Evolutionary conservation across 2,113 vertebrate species (phyloP).

Genomic region (Leptobrachium ailaonicum): DNA sequence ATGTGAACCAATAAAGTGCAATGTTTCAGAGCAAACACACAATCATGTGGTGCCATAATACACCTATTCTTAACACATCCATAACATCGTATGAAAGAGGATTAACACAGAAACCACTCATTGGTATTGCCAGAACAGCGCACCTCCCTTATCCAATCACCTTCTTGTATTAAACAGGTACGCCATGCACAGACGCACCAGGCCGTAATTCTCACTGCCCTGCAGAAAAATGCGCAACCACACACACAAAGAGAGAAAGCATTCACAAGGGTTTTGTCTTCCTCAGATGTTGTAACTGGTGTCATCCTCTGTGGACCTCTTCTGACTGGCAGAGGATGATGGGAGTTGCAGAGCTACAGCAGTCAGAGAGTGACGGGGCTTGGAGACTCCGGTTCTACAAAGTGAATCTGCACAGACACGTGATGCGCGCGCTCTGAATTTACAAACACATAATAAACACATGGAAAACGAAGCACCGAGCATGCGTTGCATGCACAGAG

Average conservation of each 20-base stretch:
- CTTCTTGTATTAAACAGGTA: too few species aligned
- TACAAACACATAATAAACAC: constrained; percentile 19
- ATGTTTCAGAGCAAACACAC: neutral
- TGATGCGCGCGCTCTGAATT: constrained; percentile 1
- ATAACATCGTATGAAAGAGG: too few species aligned
- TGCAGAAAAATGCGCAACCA: neutral
- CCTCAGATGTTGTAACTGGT: neutral
- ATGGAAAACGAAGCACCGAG: constrained; percentile 20
- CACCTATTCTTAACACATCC: too few species aligned
- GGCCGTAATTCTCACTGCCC: too few species aligned
- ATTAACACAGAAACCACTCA: too few species aligned
- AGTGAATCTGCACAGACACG: constrained; percentile 20
- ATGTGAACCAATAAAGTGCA: neutral
- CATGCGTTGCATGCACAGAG: constrained; percentile 16
- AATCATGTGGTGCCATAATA: neutral
- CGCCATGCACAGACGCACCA: too few species aligned
- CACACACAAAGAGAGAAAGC: neutral
- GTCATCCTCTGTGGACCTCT: neutral
- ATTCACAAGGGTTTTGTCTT: neutral
- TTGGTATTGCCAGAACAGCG: too few species aligned
- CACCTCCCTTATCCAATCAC: too few species aligned
- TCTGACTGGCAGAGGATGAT: neutral
- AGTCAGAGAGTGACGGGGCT: neutral
- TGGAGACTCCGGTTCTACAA: neutral
- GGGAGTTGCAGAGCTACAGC: neutral